Base-by-base conservation (phyloP, 1,140 invertebrate species). In the Caenorhabditis tropicalis region DNA sequence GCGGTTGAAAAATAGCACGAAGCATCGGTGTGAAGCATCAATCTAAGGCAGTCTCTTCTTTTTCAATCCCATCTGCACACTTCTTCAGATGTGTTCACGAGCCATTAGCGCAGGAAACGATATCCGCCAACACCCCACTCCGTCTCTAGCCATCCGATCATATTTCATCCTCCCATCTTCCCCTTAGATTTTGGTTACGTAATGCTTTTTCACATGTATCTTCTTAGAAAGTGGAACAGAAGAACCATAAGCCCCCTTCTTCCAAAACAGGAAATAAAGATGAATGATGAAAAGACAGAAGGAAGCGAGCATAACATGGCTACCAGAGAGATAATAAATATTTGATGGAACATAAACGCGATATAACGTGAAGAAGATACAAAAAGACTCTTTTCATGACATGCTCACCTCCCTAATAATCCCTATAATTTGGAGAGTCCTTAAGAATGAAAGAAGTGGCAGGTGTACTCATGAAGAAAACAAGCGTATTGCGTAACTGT, bases 1-100 rank as follows among this genome's bases (percentile, higher is more conserved):
- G 65, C 65, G 65, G n/a, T 74, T 74, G 65, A 74, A 74, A 74
- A 43, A 74, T 74, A 43, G 65, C 65, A 43, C 21, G 36, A 74
- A 43, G 36, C 65, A 43, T 74, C 65, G 65, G 65, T 74, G 65
- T 74, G 65, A 74, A 74, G 65, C 65, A 74, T 74, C 65, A 74
- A 74, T 74, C 65, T 43, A 10, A n/a, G 6, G 7, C 19, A 74
- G 65, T 46, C 36, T 43, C 65, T 74, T 31, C 10, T 46, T 74
- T 24, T n/a, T 27, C 9, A 74, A 74, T 74, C 65, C 65, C 65
- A 74, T 74, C 65, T 74, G 65, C 65, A 74, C 65, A 74, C 65
- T 74, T 74, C 65, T 74, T 74, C 15, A 74, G 65, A 74, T 74
- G 65, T 74, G 65, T 74, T 74, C 65, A 74, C 65, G 65, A 74